These are phyloP conservation scores for Formica exsecta DNA, from an alignment of 1,140 invertebrate genomes.

Conservation along the genomic window DNA sequence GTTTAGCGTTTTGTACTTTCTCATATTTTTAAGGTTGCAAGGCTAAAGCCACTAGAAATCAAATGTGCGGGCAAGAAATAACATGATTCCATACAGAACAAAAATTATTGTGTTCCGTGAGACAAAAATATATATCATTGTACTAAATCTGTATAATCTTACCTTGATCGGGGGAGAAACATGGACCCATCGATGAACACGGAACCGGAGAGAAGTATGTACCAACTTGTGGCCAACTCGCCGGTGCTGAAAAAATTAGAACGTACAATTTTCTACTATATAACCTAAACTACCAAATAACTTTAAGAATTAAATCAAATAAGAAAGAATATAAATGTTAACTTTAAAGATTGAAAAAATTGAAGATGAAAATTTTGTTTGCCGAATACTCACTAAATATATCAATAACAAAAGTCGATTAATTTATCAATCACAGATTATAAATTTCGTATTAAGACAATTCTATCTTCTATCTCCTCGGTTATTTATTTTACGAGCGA, in stretches of 20 bases:
- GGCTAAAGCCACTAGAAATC: background rate
- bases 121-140: background rate
- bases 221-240: constrained; percentile 94
- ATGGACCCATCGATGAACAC: constrained; percentile 96
- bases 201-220: constrained; percentile 93
- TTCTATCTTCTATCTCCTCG: background rate
- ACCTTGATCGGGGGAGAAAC: constrained; percentile 95
- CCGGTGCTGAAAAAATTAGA: constrained; percentile 90
- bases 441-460: background rate
- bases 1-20: constrained; percentile 34
- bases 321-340: background rate
- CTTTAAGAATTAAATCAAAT: background rate
- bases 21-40: constrained; percentile 16
- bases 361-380: background rate
- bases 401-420: constrained; percentile 12
- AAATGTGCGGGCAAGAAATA: constrained; percentile 26
- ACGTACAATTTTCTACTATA: background rate
- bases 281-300: background rate
- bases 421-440: background rate
- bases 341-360: background rate
- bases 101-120: constrained; percentile 16
- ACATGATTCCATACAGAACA: constrained; percentile 10
- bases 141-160: constrained; percentile 77
- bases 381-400: background rate
- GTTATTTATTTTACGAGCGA: background rate